phyloP scores from a whole-genome alignment of 2,888 invertebrate genomes.

The Lasioglossum figueresi region DNA sequence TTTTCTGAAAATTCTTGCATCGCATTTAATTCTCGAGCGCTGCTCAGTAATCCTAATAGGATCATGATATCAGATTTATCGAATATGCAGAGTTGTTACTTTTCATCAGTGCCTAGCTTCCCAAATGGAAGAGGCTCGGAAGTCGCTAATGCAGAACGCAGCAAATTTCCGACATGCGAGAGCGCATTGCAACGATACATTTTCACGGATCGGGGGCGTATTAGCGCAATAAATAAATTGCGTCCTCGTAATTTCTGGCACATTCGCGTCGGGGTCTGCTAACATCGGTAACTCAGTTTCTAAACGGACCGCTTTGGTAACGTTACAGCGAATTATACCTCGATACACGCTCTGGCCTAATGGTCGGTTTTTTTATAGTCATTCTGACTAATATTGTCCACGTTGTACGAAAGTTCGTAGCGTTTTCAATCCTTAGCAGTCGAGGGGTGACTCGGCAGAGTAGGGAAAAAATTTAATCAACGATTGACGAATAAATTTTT shows the following conservation, averaged over 20 bases:
- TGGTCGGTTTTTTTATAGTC: constrained; percentile 9
- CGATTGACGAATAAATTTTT: too few species aligned
- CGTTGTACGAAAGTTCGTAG: background rate
- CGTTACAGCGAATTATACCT: background rate
- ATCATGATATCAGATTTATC: background rate
- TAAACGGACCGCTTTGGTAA: constrained; percentile 24
- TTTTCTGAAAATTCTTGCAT: background rate
- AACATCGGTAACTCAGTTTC: constrained; percentile 28
- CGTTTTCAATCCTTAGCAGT: too few species aligned
- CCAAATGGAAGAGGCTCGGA: background rate
- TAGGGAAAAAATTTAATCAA: too few species aligned
- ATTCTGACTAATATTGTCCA: background rate
- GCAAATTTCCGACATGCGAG: constrained; percentile 10
- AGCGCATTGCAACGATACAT: background rate
- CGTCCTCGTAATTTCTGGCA: constrained; percentile 12
- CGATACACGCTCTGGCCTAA: background rate
- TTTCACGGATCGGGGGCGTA: constrained; percentile 14
- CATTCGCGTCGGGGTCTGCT: constrained; percentile 6
- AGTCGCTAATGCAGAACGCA: background rate
- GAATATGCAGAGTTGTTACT: background rate
- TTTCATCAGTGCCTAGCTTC: background rate
- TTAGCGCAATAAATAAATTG: constrained; percentile 38
- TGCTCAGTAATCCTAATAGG: background rate
- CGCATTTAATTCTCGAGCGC: background rate
- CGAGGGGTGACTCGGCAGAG: too few species aligned